Conservation (phyloP, 2,113 vertebrate genomes). For the Ranitomeya imitator region DNA sequence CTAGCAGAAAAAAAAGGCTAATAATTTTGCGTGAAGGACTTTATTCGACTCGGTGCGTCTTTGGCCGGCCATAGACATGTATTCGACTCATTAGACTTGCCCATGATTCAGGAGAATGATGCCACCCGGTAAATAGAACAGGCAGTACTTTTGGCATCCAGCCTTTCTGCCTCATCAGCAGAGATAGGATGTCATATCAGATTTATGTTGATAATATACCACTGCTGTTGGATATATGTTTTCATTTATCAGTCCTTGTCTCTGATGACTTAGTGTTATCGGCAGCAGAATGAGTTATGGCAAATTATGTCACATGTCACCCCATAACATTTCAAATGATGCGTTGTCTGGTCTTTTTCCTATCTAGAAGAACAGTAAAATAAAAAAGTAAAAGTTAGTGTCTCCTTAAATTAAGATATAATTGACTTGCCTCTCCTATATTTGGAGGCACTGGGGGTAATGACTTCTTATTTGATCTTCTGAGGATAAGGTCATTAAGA, state of each 20-base stretch:
- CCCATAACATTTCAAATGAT: neutral
- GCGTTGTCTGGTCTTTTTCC: neutral
- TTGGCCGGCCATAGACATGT: neutral
- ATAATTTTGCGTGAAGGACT: neutral
- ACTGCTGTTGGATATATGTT: constrained; percentile 48
- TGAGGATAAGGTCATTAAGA: neutral
- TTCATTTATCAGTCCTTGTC: constrained; percentile 47
- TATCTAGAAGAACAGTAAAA: neutral
- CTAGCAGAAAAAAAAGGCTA: neutral
- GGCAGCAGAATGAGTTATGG: constrained; percentile 37
- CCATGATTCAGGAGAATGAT: constrained; percentile 5
- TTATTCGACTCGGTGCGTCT: neutral
- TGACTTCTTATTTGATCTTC: neutral
- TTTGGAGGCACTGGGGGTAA: neutral
- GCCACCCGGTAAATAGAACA: constrained; percentile 28
- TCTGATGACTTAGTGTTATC: constrained; percentile 37
- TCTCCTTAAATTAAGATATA: neutral
- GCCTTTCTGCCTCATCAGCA: constrained; percentile 42
- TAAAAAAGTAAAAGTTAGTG: neutral
- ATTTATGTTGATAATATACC: constrained; percentile 45
- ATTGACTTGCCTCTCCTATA: neutral
- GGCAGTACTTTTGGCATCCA: neutral
- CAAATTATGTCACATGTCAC: constrained; percentile 46
- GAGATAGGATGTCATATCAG: constrained; percentile 39
- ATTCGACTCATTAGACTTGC: constrained; percentile 24